These are phyloP conservation scores for Phalacrocorax brasilianus DNA, from an alignment of 2,113 vertebrate species.

Conservation along the genomic window DNA sequence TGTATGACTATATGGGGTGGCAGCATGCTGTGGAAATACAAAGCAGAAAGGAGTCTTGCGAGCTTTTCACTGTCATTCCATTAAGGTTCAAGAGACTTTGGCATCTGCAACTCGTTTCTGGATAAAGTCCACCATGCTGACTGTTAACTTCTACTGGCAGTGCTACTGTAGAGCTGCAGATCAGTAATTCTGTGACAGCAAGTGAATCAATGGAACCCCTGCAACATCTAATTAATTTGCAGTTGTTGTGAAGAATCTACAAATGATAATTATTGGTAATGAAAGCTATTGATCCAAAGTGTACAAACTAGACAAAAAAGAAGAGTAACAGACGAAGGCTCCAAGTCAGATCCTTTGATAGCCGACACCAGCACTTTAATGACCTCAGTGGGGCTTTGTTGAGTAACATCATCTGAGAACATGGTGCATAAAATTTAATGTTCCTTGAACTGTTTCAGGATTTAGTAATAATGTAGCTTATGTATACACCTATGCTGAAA, in stretches of 20 bases:
- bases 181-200: not conserved
- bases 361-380: not conserved
- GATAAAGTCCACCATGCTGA: not conserved
- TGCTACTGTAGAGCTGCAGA: not conserved
- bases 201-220: not conserved
- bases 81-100: not conserved
- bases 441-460: conserved; percentile 13
- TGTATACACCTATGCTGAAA: conserved; percentile 11
- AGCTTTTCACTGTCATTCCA: not conserved
- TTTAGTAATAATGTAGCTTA: conserved; percentile 2
- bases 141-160: not conserved
- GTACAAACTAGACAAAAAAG: not conserved
- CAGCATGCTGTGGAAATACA: not conserved
- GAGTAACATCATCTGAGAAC: not conserved
- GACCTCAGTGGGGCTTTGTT: not conserved
- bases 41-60: not conserved
- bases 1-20: not conserved
- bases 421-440: not conserved
- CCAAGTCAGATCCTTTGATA: not conserved
- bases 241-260: not conserved
- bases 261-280: not conserved
- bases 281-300: not conserved
- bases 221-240: conserved; percentile 3
- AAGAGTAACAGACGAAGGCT: not conserved
- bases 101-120: not conserved